Evolutionary conservation across 2,888 invertebrate genomes (phyloP), one percentile per base, ranked within the genome.

Genomic region (Bombyx huttoni): DNA sequence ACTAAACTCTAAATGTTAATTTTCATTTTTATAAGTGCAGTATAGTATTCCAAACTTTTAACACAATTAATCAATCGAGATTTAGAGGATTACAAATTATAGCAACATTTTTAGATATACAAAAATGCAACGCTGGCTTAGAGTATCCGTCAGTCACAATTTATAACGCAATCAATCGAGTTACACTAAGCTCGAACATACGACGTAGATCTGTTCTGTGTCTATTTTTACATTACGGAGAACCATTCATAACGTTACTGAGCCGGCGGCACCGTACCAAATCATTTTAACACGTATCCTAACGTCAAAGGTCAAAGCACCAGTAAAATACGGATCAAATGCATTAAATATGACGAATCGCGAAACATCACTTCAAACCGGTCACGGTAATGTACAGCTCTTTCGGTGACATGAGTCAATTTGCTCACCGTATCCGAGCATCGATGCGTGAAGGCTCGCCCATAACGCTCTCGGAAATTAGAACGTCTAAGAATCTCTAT

Each of bases 341-440:
- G 67, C 66, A 64, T 65, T 64, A 61, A 60, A 61, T 69, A 67
- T 73, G 67, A 70, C 68, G 68, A 70, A 70, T 73, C 62, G 65
- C 66, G 56, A 59, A 24, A 24, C 24, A 24, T 24, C 24, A 24
- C 24, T 24, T 24, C 24, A 2, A 24, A 51, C 55, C 54, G 58
- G 58, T 40, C 51, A 40, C 63, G 65, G 66, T 65, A 12, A 8
- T 10, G 64, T 67, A 73, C 67, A 67, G 63, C 70, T 70, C 70
- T 70, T 12, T 74, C 70, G 72, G 64, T 68, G 67, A 71, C 70
- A 66, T 67, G 64, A 64, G 66, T 68, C 67, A 68, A 62, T 64
- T 61, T 56, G 58, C 62, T 51, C 50, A 50, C 49, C 54, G 53
- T 53, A 51, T 58, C 58, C 55, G 57, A 56, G 53, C 61, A 60